A percentile compares a stretch with the other conserved stretches of the same genome.
Conservation (phyloP, 2,888 invertebrate species). For the Eupithecia pulchellata region DNA sequence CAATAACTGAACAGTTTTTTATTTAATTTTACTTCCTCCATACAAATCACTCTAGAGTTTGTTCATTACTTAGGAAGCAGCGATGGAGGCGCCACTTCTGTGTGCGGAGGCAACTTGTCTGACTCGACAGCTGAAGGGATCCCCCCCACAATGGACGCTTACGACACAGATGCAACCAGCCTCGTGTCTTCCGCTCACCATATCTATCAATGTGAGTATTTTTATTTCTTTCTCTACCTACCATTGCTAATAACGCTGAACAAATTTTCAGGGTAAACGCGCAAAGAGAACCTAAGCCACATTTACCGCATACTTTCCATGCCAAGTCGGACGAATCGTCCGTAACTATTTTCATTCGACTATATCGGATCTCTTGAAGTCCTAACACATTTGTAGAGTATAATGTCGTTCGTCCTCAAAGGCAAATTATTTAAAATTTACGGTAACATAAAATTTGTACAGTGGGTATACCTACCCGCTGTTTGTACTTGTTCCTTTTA, state of each 20-base stretch:
- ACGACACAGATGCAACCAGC: slow-evolving; percentile 89
- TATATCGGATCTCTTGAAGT: background rate
- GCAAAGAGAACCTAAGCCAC: background rate
- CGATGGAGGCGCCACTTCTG: slow-evolving; percentile 92
- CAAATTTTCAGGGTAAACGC: background rate
- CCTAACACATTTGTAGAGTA: no score
- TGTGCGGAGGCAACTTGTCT: slow-evolving; percentile 92
- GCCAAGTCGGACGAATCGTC: background rate
- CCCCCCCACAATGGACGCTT: slow-evolving; percentile 87
- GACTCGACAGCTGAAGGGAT: slow-evolving; percentile 92
- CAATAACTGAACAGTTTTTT: no score
- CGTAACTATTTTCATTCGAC: background rate
- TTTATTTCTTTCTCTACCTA: background rate
- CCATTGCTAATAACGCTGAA: background rate
- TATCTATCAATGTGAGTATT: slow-evolving; percentile 89
- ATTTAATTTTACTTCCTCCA: no score
- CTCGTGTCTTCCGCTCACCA: slow-evolving; percentile 89
- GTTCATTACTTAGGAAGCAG: slow-evolving; percentile 85
- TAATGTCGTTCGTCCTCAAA: no score
- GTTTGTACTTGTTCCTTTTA: no score
- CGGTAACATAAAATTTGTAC: no score
- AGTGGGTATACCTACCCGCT: no score
- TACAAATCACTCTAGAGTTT: slow-evolving; percentile 33
- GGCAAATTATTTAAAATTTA: no score
- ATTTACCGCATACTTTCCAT: background rate